phyloP scores from a whole-genome alignment of 2,113 vertebrate genomes.

The Cyphomyrus discorhynchus region DNA sequence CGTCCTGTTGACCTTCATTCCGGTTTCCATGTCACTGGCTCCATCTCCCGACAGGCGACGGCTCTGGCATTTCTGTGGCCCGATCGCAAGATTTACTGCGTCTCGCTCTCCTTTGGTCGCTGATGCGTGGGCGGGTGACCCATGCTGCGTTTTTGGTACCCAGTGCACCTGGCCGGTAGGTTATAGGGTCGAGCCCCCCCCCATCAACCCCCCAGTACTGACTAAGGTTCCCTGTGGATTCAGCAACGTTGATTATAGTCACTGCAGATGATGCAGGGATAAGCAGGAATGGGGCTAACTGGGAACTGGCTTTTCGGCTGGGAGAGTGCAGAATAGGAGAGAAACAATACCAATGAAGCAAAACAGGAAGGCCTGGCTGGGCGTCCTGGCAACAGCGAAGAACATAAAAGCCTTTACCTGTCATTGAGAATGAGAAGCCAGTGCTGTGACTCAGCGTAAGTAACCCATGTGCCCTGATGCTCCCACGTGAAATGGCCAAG shows the following conservation, averaged over 20 bases:
- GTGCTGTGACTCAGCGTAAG: neutral
- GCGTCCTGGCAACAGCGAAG: neutral
- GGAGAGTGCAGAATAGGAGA: neutral
- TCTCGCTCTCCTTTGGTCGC: neutral
- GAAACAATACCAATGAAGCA: neutral
- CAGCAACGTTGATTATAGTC: neutral
- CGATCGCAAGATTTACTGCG: neutral
- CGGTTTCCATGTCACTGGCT: neutral
- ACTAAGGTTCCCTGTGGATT: neutral
- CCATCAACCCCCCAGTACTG: neutral
- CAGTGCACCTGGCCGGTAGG: neutral
- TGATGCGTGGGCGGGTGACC: neutral
- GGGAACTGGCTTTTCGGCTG: neutral
- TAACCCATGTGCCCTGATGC: neutral
- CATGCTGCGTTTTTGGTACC: neutral
- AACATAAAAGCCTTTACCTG: neutral
- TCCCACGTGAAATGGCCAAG: neutral
- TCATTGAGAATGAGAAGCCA: neutral
- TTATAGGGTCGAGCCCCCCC: neutral
- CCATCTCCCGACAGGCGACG: neutral
- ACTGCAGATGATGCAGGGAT: neutral
- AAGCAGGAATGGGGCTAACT: neutral
- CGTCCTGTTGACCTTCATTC: neutral
- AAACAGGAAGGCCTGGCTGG: neutral
- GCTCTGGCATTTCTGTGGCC: neutral